A percentile compares a stretch with the other conserved stretches of the same genome.
Conservation (phyloP, 30 jellyfish, hydroid and myxozoan genomes). For the Aurelia aurita complex sp. Pacific region DNA sequence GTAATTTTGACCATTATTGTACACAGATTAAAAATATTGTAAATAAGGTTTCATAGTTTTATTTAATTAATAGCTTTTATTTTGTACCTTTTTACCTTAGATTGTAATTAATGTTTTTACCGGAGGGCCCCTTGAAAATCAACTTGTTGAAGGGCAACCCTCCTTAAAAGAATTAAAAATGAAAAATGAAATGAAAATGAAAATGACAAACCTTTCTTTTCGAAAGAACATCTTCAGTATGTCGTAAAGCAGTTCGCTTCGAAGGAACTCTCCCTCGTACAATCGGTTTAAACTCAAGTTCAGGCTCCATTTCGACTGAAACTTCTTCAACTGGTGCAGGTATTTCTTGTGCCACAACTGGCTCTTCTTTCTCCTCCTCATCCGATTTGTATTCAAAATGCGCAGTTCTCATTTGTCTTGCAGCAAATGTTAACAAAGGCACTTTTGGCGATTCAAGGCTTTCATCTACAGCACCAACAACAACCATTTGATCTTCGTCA, state of each 20-base stretch:
- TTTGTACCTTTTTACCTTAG: too few relatives aligned
- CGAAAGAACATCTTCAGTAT: constrained; percentile 4
- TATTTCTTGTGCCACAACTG: background rate
- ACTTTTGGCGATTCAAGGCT: constrained; percentile 48
- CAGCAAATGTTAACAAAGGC: constrained; percentile 8
- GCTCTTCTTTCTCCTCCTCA: constrained; percentile 25
- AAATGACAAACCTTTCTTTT: constrained; percentile 19
- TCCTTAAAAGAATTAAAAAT: too few relatives aligned
- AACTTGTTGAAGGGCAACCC: too few relatives aligned
- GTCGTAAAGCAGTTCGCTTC: constrained; percentile 34
- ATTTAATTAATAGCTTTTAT: too few relatives aligned
- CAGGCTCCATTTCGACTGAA: background rate
- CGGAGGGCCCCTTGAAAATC: too few relatives aligned
- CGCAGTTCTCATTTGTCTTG: constrained; percentile 40
- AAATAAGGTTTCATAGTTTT: too few relatives aligned
- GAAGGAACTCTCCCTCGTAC: constrained; percentile 4
- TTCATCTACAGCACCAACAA: constrained; percentile 52
- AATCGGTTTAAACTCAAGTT: constrained; percentile 19
- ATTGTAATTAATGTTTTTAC: too few relatives aligned
- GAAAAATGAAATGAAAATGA: too few relatives aligned
- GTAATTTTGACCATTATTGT: too few relatives aligned
- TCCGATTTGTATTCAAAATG: constrained; percentile 43
- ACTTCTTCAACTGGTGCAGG: background rate
- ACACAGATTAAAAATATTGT: too few relatives aligned
- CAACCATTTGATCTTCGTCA: constrained; percentile 62